Evolutionary conservation across 2,888 invertebrate species (phyloP).

Genomic region (Pachycephus smyrnensis): DNA sequence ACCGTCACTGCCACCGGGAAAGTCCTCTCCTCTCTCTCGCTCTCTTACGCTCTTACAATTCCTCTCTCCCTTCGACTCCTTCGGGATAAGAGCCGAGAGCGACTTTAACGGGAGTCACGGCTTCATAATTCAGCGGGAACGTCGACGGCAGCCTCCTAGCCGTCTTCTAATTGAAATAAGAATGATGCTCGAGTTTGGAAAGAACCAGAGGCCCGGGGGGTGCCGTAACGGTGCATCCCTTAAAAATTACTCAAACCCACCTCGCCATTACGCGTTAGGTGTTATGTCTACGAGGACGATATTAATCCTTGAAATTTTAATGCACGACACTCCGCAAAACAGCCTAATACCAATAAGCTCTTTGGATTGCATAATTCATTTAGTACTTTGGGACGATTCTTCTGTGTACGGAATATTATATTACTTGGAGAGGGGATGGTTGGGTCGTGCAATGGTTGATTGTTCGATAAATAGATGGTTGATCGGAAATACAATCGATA

Average conservation of each 20-base stretch:
- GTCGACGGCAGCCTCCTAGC: background rate
- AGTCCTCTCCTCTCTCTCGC: slow-evolving; percentile 13
- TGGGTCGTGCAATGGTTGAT: no score
- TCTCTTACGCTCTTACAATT: background rate
- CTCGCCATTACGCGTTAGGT: slow-evolving; percentile 20
- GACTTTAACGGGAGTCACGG: background rate
- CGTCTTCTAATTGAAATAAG: slow-evolving; percentile 56
- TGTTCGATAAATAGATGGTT: background rate
- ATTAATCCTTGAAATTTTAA: slow-evolving; percentile 64
- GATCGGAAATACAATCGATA: background rate
- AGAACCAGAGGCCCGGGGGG: slow-evolving; percentile 24
- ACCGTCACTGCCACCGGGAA: slow-evolving; percentile 42
- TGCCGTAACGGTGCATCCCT: slow-evolving; percentile 31
- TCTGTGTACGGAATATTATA: slow-evolving; percentile 9
- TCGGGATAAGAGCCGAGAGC: background rate
- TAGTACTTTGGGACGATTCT: slow-evolving; percentile 31
- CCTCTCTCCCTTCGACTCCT: background rate
- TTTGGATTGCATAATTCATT: slow-evolving; percentile 51
- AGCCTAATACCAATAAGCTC: slow-evolving; percentile 56
- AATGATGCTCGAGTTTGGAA: slow-evolving; percentile 44
- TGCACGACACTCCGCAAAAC: slow-evolving; percentile 44
- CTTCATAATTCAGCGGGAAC: background rate
- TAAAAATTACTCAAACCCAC: slow-evolving; percentile 29
- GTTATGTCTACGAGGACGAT: slow-evolving; percentile 36
- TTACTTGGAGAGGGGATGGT: background rate